A percentile compares a stretch with the other conserved stretches of the same genome.
Evolutionary conservation across 2,888 invertebrate genomes (phyloP).

Genomic region (Aquatica leii): DNA sequence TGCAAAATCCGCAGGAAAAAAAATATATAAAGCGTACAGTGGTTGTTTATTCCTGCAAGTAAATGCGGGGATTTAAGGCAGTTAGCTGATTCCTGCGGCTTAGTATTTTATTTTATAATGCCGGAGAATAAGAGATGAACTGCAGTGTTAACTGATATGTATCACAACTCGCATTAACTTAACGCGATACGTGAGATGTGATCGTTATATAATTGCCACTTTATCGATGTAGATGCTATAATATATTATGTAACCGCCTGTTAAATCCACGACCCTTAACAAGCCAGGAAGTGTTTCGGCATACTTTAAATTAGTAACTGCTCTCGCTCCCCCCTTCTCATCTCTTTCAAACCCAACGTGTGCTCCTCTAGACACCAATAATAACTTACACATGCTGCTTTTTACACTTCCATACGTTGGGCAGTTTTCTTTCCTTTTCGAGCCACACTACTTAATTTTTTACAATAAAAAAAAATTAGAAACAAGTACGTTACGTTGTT

Average conservation of each 20-base stretch:
- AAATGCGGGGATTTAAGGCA: conserved; percentile 13
- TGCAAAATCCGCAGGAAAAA: background rate
- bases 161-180: conserved; percentile 30
- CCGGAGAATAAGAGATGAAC: conserved; percentile 20
- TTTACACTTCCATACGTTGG: no score
- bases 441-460: no score
- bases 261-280: conserved; percentile 23
- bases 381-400: conserved; percentile 3
- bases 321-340: conserved; percentile 46
- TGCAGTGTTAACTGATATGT: conserved; percentile 23
- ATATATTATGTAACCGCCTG: conserved; percentile 41
- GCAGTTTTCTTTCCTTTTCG: no score
- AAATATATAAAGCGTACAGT: background rate
- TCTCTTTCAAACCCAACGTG: conserved; percentile 15
- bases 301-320: conserved; percentile 48
- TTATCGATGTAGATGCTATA: conserved; percentile 52
- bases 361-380: conserved; percentile 9
- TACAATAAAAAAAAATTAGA: no score
- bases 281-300: conserved; percentile 28
- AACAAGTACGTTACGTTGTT: no score
- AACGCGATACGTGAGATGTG: conserved; percentile 38
- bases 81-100: conserved; percentile 1
- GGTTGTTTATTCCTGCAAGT: background rate
- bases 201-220: conserved; percentile 52
- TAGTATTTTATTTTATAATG: no score